These are phyloP conservation scores for Galemys pyrenaicus DNA, from an alignment of 2,113 vertebrate species.

Conservation along the genomic window DNA sequence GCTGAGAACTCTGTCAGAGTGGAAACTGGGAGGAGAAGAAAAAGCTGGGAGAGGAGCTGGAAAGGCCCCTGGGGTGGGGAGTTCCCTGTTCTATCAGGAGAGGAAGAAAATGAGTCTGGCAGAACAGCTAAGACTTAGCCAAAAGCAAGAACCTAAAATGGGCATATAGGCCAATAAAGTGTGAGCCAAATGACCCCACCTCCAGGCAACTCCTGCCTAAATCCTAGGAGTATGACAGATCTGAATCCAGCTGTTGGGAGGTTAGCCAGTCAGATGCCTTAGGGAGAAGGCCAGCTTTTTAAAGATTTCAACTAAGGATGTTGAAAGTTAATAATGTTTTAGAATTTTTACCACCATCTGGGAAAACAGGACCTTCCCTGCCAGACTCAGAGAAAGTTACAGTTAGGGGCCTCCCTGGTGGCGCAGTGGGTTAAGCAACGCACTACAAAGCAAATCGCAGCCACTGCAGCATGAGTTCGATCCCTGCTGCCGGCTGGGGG, in stretches of 20 bases:
- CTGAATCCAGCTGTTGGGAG: neutral
- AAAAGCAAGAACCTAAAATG: constrained; percentile 16
- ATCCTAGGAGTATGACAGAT: constrained; percentile 4
- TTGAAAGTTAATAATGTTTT: neutral
- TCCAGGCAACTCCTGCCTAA: neutral
- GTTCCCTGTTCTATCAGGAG: constrained; percentile 38
- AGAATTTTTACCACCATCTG: neutral
- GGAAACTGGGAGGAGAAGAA: neutral
- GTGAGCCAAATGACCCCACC: neutral
- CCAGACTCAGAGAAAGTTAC: neutral
- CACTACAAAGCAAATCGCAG: no score
- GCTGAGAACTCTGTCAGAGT: neutral
- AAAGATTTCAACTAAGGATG: neutral
- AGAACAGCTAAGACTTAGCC: neutral
- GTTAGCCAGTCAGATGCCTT: neutral
- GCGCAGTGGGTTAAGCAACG: no score
- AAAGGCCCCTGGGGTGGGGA: constrained; percentile 24
- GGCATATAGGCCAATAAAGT: neutral
- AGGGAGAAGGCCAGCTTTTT: constrained; percentile 12
- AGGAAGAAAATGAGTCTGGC: constrained; percentile 10
- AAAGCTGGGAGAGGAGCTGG: neutral
- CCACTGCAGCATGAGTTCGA: no score
- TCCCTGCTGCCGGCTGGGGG: no score
- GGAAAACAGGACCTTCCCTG: neutral
- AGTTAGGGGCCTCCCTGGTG: no score